phyloP scores from a whole-genome alignment of 1,140 invertebrate species.

The Chrysoperla carnea region DNA sequence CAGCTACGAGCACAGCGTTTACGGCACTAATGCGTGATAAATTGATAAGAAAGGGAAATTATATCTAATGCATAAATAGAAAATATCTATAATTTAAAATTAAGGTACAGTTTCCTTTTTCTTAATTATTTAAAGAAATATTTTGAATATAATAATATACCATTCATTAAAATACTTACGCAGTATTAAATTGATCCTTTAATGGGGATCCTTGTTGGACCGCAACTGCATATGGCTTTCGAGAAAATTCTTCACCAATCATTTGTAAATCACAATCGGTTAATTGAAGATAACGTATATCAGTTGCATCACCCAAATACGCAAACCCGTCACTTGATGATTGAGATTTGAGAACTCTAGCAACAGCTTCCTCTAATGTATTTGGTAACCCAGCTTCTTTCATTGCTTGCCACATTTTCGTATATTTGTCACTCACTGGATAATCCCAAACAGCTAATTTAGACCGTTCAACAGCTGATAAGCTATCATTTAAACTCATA shows the following conservation, averaged over 20 bases:
- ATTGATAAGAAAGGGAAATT: no score
- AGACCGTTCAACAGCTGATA: conserved; percentile 73
- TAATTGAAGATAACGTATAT: conserved; percentile 68
- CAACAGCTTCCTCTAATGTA: conserved; percentile 56
- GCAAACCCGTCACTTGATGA: conserved; percentile 76
- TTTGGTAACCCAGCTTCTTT: conserved; percentile 68
- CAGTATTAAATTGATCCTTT: conserved; percentile 80
- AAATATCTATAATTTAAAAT: no score
- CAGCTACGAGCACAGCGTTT: no score
- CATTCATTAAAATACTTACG: conserved; percentile 34
- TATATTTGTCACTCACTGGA: conserved; percentile 94
- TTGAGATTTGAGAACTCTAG: conserved; percentile 53
- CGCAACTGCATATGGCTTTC: conserved; percentile 91
- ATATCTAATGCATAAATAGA: no score
- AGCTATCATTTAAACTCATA: conserved; percentile 86
- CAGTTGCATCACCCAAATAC: conserved; percentile 85
- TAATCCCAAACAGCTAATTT: conserved; percentile 98
- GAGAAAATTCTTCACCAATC: conserved; percentile 89
- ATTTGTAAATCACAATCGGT: conserved; percentile 82
- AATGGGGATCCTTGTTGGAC: conserved; percentile 90
- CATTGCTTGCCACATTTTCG: conserved; percentile 97
- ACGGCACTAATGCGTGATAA: no score
- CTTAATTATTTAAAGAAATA: no score
- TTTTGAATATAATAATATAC: no score
- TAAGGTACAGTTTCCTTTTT: no score